Evolutionary conservation across 2,888 invertebrate species (phyloP).

Genomic region (Serrognathus titanus): DNA sequence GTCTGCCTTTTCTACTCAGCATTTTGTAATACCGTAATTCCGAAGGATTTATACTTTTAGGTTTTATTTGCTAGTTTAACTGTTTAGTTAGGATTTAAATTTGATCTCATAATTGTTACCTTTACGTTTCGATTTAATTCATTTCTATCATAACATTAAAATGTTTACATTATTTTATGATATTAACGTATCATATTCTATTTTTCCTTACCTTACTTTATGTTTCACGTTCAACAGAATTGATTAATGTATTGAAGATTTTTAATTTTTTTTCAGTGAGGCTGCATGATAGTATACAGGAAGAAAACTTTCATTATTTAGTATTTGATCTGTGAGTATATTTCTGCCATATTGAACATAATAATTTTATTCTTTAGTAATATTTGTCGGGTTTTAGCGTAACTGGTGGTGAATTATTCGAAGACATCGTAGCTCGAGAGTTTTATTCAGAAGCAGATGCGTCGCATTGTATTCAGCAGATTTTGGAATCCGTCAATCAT

Average conservation of each 20-base stretch:
- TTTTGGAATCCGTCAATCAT: constrained; percentile 98
- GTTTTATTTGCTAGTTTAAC: too few relatives aligned
- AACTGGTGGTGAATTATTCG: constrained; percentile 96
- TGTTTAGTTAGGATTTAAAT: too few relatives aligned
- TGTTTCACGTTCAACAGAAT: background rate
- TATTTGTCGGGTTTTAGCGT: constrained; percentile 60
- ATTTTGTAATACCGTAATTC: too few relatives aligned
- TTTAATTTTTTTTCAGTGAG: constrained; percentile 73
- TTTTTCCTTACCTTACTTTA: constrained; percentile 9
- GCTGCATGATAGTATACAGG: constrained; percentile 99
- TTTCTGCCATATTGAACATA: background rate
- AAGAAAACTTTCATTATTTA: constrained; percentile 98
- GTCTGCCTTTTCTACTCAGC: too few relatives aligned
- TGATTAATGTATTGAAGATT: constrained; percentile 1
- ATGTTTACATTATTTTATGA: constrained; percentile 7
- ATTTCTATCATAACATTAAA: constrained; percentile 26
- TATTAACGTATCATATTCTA: constrained; percentile 26
- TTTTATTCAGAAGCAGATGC: constrained; percentile 99
- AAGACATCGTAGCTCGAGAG: constrained; percentile 99
- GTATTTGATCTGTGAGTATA: constrained; percentile 96
- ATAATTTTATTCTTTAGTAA: background rate
- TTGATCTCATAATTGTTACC: background rate
- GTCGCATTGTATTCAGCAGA: constrained; percentile 99
- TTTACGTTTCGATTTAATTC: constrained; percentile 8
- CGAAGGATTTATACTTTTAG: too few relatives aligned